These are phyloP conservation scores for Myanophis thanlyinensis DNA, from an alignment of 2,113 vertebrate genomes.

Conservation along the genomic window DNA sequence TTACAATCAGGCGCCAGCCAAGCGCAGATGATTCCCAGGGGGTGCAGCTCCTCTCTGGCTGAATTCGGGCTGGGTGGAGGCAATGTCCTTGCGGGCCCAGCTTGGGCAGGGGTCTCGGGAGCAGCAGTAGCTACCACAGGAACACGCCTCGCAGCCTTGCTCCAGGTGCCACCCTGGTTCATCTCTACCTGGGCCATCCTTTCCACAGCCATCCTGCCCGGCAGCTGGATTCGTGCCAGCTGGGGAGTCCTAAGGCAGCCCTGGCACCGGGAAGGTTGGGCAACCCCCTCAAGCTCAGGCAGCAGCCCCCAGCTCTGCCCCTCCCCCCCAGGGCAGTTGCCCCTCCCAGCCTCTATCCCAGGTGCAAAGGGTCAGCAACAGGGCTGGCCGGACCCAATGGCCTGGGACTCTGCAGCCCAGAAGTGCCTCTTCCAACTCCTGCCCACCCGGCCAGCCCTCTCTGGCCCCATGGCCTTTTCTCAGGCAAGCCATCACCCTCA, in stretches of 20 bases:
- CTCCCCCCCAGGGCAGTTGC: not conserved
- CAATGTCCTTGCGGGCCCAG: not conserved
- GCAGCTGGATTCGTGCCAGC: not conserved
- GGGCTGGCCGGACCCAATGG: not conserved
- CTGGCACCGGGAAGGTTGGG: not conserved
- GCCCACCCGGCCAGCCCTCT: not conserved
- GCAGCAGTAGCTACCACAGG: not conserved
- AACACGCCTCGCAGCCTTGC: not conserved
- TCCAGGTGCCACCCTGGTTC: not conserved
- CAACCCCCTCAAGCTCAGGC: not conserved
- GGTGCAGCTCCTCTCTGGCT: too few species aligned
- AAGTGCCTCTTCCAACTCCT: not conserved
- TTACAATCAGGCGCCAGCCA: not conserved
- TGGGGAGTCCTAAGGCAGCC: not conserved
- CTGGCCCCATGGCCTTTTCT: too few species aligned
- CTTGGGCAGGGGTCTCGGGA: not conserved
- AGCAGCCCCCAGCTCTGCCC: not conserved
- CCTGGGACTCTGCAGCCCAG: not conserved
- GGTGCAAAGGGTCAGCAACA: not conserved
- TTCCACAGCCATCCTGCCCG: not conserved
- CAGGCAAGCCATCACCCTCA: too few species aligned
- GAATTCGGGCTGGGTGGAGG: not conserved
- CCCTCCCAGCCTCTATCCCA: not conserved
- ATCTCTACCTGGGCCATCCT: not conserved
- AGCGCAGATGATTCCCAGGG: not conserved